Base-by-base conservation (phyloP, 2,113 vertebrate species). In the Zosterops japonicus region DNA sequence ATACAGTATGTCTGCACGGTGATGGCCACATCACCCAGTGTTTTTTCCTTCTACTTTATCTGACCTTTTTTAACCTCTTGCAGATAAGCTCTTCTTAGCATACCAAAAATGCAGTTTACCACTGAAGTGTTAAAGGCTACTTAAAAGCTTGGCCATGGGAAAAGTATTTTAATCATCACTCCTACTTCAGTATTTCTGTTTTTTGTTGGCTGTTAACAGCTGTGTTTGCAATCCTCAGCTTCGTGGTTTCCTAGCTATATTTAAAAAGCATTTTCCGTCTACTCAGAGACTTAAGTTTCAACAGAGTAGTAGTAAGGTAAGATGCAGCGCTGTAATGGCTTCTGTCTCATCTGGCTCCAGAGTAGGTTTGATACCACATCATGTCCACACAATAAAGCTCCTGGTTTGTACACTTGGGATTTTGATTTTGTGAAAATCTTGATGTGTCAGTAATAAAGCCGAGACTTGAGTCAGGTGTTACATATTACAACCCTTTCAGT, bases 151-250 rank as follows among this genome's bases (percentile, higher is more conserved):
- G 31, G 10, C 25, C 6, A 12, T 24, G 12, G 49, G 25, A 84
- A n/a, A 6, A 7, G 2, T n/a, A 33, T 17, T 64, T 47, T 53
- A n/a, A 11, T 41, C 9, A 41, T 11, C 17, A 14, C 8, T 46
- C 7, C 2, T 3, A 16, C 0, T 0, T 2, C 2, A 3, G 2
- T 39, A 8, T 55, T 55, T n/a, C 14, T 8, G 0, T 0, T 9
- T 33, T 33, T 59, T 25, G 3, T 29, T 46, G 23, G 2, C n/a
- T 39, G 25, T 46, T 9, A 47, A 42, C 33, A 33, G 31, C 23
- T 50, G 1, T 7, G 12, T 35, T 9, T 24, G 5, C 1, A 14
- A 1, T 41, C 5, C 4, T 46, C 8, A 28, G 33, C 15, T 68
- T 50, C 31, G 27, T 23, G 9, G 2, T 76, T 55, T 59, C 19